Conservation (phyloP, 2,797 vertebrate species). For the Mormyrops boulengeri region DNA sequence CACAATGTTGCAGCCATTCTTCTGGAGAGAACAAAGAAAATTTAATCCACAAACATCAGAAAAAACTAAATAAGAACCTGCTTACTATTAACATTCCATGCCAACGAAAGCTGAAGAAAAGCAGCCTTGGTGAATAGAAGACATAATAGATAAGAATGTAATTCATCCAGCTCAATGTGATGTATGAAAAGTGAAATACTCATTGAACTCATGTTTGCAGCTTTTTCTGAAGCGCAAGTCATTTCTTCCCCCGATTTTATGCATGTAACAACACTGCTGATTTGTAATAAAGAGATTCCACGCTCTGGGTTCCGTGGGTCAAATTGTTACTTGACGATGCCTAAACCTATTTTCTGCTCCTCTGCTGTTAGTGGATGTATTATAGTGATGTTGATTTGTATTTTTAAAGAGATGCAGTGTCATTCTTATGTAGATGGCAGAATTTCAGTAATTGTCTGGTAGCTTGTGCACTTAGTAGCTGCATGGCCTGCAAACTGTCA, state of each 20-base stretch:
- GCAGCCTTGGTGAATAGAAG: background rate
- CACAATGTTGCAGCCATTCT: background rate
- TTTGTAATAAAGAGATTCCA: background rate
- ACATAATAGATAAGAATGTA: background rate
- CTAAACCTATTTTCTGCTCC: background rate
- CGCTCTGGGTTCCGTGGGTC: background rate
- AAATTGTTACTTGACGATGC: background rate
- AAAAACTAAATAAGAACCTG: background rate
- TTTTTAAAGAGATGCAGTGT: background rate
- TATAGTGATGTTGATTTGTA: background rate
- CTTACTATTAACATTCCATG: slow-evolving; percentile 15
- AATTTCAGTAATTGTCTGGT: background rate
- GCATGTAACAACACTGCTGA: background rate
- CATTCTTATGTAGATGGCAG: background rate
- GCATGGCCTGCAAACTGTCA: background rate
- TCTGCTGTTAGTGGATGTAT: background rate
- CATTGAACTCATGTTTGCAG: background rate
- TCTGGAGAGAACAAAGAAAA: background rate
- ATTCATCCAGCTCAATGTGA: background rate
- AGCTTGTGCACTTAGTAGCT: background rate
- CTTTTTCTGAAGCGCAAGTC: background rate
- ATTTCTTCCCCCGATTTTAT: background rate
- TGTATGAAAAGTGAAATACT: background rate
- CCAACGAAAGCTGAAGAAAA: background rate
- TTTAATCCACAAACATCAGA: background rate